Conservation (phyloP, 2,113 vertebrate genomes). For the Meleagris gallopavo region DNA sequence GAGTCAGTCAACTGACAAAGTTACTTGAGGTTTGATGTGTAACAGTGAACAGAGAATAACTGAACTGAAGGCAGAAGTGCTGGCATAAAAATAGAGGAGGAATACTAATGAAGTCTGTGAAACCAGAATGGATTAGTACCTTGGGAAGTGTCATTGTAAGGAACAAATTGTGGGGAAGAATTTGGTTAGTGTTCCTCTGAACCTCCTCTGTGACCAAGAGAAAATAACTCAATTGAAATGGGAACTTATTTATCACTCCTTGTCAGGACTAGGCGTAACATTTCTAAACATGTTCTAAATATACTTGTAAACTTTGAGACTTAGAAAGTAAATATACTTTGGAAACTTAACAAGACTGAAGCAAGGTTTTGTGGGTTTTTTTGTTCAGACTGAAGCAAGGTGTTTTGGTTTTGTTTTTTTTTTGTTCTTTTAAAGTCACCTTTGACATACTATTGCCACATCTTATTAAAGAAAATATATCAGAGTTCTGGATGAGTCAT, state of each 20-base stretch:
- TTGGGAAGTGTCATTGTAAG: not conserved
- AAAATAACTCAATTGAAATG: not conserved
- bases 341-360: not conserved
- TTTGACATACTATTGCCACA: not conserved
- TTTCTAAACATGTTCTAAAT: not conserved
- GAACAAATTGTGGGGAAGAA: not conserved
- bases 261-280: not conserved
- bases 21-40: not conserved
- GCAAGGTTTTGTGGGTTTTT: not conserved
- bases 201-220: not conserved
- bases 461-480: not conserved
- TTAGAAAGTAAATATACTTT: no score
- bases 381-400: not conserved
- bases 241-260: not conserved
- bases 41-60: not conserved
- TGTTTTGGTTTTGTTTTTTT: not conserved
- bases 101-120: not conserved
- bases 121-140: not conserved
- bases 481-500: not conserved
- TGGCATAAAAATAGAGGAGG: not conserved
- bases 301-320: not conserved
- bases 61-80: not conserved
- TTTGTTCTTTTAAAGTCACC: not conserved
- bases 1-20: not conserved
- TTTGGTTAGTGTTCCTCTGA: not conserved